Percentiles rank a stretch among this genome's conserved stretches.
Evolutionary conservation across 2,797 vertebrate genomes (phyloP).

Genomic region (Eidolon dupreanum): DNA sequence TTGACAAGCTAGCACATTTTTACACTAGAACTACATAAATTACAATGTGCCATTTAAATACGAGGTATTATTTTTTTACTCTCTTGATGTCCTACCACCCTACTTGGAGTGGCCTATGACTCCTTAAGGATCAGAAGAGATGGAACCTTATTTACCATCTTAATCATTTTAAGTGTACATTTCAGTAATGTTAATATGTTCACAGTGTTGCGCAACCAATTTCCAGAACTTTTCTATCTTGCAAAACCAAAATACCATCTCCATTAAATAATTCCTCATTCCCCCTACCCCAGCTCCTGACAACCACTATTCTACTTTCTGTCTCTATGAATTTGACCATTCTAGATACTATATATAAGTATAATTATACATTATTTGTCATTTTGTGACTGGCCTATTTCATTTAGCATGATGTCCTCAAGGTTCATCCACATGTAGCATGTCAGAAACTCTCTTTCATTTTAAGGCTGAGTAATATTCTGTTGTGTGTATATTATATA

Average conservation of each 20-base stretch:
- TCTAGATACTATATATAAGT: not conserved
- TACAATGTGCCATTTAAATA: not conserved
- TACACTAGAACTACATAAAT: not conserved
- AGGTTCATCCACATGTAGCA: not conserved
- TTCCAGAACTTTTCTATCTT: not conserved
- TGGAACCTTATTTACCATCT: not conserved
- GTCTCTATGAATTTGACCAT: not conserved
- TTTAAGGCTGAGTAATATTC: slow-evolving; percentile 9
- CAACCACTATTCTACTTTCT: not conserved
- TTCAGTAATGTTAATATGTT: not conserved
- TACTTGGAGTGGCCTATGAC: not conserved
- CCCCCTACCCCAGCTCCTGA: not conserved
- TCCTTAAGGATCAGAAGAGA: slow-evolving; percentile 36
- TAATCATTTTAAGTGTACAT: not conserved
- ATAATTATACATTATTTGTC: not conserved
- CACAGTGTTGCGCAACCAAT: not conserved
- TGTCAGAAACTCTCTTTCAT: not conserved
- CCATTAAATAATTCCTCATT: not conserved
- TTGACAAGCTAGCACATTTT: not conserved
- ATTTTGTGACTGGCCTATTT: slow-evolving; percentile 8
- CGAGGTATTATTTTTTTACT: not conserved
- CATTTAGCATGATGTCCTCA: not conserved
- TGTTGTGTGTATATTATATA: too few relatives aligned
- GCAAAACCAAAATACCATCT: not conserved
- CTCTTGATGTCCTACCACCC: not conserved